These are phyloP conservation scores for Leucoptera coffeella DNA, from an alignment of 2,888 invertebrate genomes.

Conservation along the genomic window DNA sequence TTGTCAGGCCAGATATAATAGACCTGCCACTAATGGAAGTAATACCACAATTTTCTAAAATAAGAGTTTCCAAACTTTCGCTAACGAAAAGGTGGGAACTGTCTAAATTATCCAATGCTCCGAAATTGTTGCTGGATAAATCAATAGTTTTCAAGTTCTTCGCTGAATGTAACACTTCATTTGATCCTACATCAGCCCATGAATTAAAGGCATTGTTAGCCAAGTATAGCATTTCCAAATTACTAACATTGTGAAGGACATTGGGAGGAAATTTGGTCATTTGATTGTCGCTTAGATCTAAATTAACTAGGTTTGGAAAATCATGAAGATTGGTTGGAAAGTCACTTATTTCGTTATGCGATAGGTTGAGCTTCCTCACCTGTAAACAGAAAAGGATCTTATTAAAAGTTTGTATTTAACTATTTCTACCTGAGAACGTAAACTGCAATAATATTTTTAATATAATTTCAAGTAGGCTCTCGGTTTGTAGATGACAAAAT, in stretches of 20 bases:
- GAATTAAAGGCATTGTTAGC: slow-evolving; percentile 56
- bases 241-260: slow-evolving; percentile 44
- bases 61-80: slow-evolving; percentile 49
- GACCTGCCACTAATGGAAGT: slow-evolving; percentile 41
- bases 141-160: slow-evolving; percentile 52
- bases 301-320: slow-evolving; percentile 18
- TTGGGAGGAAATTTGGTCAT: slow-evolving; percentile 37
- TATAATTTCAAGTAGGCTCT: no score
- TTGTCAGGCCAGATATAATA: slow-evolving; percentile 40
- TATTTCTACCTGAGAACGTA: no score
- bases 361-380: slow-evolving; percentile 61
- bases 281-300: slow-evolving; percentile 42
- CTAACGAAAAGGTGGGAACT: slow-evolving; percentile 51
- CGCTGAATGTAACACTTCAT: slow-evolving; percentile 36
- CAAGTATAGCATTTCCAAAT: slow-evolving; percentile 56
- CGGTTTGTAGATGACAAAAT: no score
- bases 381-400: slow-evolving; percentile 19
- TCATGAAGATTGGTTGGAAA: slow-evolving; percentile 38
- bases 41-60: slow-evolving; percentile 59
- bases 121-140: slow-evolving; percentile 58
- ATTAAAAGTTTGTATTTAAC: neutral
- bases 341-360: slow-evolving; percentile 53
- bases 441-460: no score
- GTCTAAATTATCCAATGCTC: slow-evolving; percentile 39
- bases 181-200: slow-evolving; percentile 53